Conservation (phyloP, 1,140 invertebrate species). For the Centruroides vittatus region DNA sequence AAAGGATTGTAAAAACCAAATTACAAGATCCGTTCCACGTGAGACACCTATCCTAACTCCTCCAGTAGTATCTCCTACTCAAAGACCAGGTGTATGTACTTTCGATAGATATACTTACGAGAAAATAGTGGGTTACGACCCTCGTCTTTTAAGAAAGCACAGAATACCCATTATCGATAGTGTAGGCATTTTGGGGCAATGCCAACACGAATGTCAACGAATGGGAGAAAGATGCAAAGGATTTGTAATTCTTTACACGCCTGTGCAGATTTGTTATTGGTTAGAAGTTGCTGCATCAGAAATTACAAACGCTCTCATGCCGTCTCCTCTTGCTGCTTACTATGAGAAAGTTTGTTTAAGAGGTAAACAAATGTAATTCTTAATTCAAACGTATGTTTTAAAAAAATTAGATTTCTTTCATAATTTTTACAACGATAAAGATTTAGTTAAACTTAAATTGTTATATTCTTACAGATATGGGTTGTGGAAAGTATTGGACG, state of each 20-base stretch:
- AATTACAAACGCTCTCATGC: constrained; percentile 26
- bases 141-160: too few species aligned
- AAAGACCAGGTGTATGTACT: constrained; percentile 6
- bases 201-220: constrained; percentile 32
- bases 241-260: constrained; percentile 29
- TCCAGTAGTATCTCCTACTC: neutral
- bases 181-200: constrained; percentile 32
- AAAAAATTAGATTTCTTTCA: too few species aligned
- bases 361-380: constrained; percentile 19
- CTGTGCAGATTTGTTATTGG: constrained; percentile 31
- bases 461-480: constrained; percentile 20
- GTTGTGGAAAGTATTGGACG: constrained; percentile 35
- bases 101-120: constrained; percentile 28
- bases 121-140: constrained; percentile 17
- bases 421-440: too few species aligned
- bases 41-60: neutral
- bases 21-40: neutral
- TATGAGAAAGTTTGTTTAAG: constrained; percentile 38
- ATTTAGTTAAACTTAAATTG: too few species aligned
- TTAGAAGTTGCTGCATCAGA: constrained; percentile 29
- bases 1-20: constrained; percentile 23
- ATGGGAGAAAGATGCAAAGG: constrained; percentile 30
- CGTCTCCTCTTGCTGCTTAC: constrained; percentile 30
- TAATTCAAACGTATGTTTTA: too few species aligned
- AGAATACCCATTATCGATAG: constrained; percentile 13